Conservation (phyloP, 1,140 invertebrate species). For the honey bee (Apis mellifera) region DNA sequence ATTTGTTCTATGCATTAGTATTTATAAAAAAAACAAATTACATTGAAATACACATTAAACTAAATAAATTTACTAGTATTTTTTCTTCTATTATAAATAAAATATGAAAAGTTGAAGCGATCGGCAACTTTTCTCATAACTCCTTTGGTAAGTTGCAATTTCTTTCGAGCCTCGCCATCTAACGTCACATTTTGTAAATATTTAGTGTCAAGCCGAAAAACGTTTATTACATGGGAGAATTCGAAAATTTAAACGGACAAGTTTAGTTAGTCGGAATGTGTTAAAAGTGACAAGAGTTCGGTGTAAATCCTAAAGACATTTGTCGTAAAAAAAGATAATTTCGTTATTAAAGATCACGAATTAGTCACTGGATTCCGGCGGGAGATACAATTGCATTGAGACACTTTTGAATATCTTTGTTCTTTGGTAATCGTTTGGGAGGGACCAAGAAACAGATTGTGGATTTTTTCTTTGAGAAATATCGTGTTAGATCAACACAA, state of each 20-base stretch:
- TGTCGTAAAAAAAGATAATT: not conserved
- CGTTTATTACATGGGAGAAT: slow-evolving; percentile 54
- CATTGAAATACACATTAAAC: not conserved
- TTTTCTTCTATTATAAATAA: not conserved
- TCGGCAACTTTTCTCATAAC: slow-evolving; percentile 14
- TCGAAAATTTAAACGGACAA: slow-evolving; percentile 64
- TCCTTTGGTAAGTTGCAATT: slow-evolving; percentile 21
- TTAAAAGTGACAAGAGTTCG: slow-evolving; percentile 35
- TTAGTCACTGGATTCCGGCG: slow-evolving; percentile 16
- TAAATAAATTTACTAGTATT: not conserved
- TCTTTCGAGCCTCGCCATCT: slow-evolving; percentile 18
- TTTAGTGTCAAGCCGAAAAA: slow-evolving; percentile 35
- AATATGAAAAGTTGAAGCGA: not conserved
- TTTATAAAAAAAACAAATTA: not conserved
- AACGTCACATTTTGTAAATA: slow-evolving; percentile 9
- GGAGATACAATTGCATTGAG: slow-evolving; percentile 12
- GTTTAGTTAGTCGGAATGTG: slow-evolving; percentile 44
- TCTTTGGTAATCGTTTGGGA: not conserved
- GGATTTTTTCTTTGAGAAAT: not conserved
- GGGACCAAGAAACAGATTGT: not conserved
- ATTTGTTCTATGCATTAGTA: not conserved
- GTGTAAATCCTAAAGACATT: slow-evolving; percentile 11
- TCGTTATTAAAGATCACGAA: not conserved
- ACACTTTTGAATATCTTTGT: slow-evolving; percentile 2
- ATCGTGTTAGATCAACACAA: slow-evolving; percentile 8